These are phyloP conservation scores for Hylaea fasciaria DNA, from an alignment of 2,888 invertebrate genomes.

Conservation along the genomic window DNA sequence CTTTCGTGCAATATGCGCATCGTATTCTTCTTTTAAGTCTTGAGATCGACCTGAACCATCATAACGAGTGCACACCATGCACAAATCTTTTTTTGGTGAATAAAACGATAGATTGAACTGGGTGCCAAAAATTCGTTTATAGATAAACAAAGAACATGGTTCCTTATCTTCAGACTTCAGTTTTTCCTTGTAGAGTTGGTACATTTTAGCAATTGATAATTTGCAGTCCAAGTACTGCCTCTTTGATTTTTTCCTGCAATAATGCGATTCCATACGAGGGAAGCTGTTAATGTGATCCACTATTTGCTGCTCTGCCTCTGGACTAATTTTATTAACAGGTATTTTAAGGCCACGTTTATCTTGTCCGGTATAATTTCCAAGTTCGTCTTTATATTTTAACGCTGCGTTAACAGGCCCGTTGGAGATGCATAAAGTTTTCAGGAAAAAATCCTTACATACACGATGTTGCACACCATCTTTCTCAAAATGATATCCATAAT, in stretches of 20 bases:
- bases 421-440: conserved; percentile 33
- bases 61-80: conserved; percentile 25
- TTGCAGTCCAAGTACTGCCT: conserved; percentile 28
- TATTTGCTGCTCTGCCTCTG: conserved; percentile 8
- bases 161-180: conserved; percentile 1
- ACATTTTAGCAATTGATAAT: conserved; percentile 30
- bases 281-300: conserved; percentile 31
- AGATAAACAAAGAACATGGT: conserved; percentile 14
- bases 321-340: background rate
- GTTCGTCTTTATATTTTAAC: conserved; percentile 19
- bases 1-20: conserved; percentile 29
- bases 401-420: conserved; percentile 32
- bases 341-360: conserved; percentile 3
- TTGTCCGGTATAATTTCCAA: background rate
- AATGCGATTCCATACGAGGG: conserved; percentile 35
- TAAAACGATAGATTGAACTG: conserved; percentile 30
- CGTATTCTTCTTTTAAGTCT: conserved; percentile 22
- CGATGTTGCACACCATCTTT: conserved; percentile 12
- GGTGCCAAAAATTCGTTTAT: conserved; percentile 32
- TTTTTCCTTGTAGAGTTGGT: conserved; percentile 27
- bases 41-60: background rate
- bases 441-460: conserved; percentile 32
- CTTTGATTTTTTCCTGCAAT: conserved; percentile 31
- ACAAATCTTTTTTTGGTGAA: conserved; percentile 30
- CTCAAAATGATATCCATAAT: conserved; percentile 23